Evolutionary conservation across 2,113 vertebrate genomes (phyloP), one percentile per base, ranked within the genome.

Genomic region (Harpagus bidentatus): DNA sequence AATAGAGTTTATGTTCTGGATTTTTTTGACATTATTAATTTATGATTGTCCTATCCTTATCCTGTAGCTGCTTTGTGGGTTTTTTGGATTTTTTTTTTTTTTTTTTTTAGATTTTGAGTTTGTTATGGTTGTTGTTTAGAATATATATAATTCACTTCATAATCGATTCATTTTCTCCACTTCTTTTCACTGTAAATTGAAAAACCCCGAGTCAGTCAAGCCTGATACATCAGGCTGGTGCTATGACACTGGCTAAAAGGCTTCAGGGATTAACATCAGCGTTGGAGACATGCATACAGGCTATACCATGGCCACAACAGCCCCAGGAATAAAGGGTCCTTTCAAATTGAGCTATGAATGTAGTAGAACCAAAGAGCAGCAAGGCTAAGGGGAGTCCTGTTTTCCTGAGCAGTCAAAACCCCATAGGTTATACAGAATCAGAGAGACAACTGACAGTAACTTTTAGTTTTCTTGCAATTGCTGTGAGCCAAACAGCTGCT

Each of bases 401-500:
- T 88, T 92, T 74, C n/a, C 61, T 38, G n/a, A 86, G 43, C 47
- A 82, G 38, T 56, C 58, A 88, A 91, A 91, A 61, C 48, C 58
- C 48, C 48, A 32, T 13, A 86, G 40, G 67, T 80, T 42, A 70
- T 6, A 36, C 9, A 83, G 72, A 88, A 91, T 86, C 71, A 86
- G 76, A 92, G 93, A 72, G 32, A 88, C 38, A 91, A 83, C 53
- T 82, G 62, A 91, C 48, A 72, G 62, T 21, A 91, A 79, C 43
- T 93, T 88, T 88, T 69, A 88, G 29, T 80, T 73, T 86, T 94
- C 67, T 69, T 91, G 58, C 40, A 92, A 72, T 65, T 81, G 66
- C 62, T 97, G 34, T 55, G 48, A 94, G 83, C 43, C 71, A 88
- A 94, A 85, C 80, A 88, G 73, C 62, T 93, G 87, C 76, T 93